phyloP scores from a whole-genome alignment of 2,888 invertebrate genomes.

The Volucella zonaria region DNA sequence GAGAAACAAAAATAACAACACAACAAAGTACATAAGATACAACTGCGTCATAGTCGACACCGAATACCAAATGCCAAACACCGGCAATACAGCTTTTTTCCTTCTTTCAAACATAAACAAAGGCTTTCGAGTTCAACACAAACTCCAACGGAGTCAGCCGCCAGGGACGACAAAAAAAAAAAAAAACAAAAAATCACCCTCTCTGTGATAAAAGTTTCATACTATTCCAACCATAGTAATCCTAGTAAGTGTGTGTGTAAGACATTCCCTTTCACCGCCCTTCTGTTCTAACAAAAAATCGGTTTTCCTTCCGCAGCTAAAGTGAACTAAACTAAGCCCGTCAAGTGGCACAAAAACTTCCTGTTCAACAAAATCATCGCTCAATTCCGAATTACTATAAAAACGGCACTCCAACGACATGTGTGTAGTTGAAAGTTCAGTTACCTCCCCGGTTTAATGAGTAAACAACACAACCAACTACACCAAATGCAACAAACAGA shows the following conservation, averaged over 20 bases:
- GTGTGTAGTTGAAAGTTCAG: conserved; percentile 41
- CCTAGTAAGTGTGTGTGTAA: too few species aligned
- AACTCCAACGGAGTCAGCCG: not conserved
- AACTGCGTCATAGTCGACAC: too few species aligned
- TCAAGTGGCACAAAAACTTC: conserved; percentile 15
- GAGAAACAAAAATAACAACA: conserved; percentile 4
- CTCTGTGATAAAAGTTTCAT: not conserved
- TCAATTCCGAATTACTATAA: conserved; percentile 1
- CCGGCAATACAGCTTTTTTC: conserved; percentile 19
- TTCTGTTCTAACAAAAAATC: too few species aligned
- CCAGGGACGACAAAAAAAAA: not conserved
- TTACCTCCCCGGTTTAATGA: conserved; percentile 50
- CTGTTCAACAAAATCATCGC: conserved; percentile 26
- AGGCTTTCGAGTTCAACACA: not conserved
- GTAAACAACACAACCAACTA: not conserved
- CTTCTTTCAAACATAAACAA: conserved; percentile 27
- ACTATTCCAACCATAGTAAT: not conserved
- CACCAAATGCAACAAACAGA: conserved; percentile 23
- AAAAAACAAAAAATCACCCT: conserved; percentile 3
- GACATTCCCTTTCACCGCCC: too few species aligned
- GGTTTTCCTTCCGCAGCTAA: too few species aligned
- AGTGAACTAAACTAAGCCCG: too few species aligned
- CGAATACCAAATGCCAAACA: not conserved
- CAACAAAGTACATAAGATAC: not conserved
- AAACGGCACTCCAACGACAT: not conserved